Percentiles rank a stretch among this genome's conserved stretches.
Evolutionary conservation across 2,888 invertebrate species (phyloP).

Genomic region (Agrochola lota): DNA sequence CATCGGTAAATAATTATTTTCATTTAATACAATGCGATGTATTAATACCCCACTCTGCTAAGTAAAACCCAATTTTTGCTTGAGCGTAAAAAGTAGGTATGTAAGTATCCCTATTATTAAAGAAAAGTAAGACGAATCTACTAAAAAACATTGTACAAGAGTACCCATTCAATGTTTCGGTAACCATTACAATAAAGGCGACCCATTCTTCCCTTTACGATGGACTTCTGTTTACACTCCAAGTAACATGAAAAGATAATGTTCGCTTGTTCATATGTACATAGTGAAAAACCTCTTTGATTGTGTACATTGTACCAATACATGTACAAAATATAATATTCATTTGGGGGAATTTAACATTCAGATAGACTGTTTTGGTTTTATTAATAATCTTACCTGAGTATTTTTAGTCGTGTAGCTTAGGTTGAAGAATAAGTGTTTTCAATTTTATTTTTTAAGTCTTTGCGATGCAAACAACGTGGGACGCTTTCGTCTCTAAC

Average conservation of each 20-base stretch:
- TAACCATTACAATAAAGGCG: conserved; percentile 54
- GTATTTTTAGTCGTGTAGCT: background rate
- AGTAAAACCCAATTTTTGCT: background rate
- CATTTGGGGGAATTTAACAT: conserved; percentile 7
- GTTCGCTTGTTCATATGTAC: conserved; percentile 22
- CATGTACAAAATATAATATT: background rate
- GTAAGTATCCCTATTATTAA: background rate
- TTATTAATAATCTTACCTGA: conserved; percentile 1
- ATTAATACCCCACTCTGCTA: background rate
- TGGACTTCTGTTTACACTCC: conserved; percentile 54
- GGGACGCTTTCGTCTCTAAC: background rate
- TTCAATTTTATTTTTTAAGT: conserved; percentile 19
- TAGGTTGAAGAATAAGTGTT: conserved; percentile 6
- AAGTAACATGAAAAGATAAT: conserved; percentile 50
- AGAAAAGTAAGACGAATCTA: conserved; percentile 1
- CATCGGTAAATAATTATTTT: background rate
- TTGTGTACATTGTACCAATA: conserved; percentile 3
- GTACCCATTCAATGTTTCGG: conserved; percentile 48
- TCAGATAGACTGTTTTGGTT: background rate
- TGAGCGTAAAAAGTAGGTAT: background rate
- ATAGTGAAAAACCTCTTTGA: conserved; percentile 20
- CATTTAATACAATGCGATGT: background rate
- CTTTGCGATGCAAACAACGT: conserved; percentile 16
- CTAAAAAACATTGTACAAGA: conserved; percentile 25
- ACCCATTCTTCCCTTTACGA: conserved; percentile 46